phyloP scores from a whole-genome alignment of 2,113 vertebrate genomes.

The Salvator merianae region DNA sequence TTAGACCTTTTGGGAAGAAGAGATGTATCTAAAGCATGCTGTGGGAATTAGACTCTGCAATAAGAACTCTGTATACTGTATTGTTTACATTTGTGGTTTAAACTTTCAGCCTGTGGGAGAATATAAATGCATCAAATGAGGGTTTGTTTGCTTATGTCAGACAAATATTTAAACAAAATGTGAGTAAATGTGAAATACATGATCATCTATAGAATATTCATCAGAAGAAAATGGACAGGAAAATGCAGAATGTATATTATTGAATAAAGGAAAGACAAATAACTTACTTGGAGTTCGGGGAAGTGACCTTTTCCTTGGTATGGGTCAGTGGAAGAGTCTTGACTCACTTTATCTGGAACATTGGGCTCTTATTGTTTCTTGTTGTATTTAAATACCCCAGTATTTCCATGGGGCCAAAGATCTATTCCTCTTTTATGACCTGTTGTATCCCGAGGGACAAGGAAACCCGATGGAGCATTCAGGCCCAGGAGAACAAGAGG shows the following conservation, averaged over 20 bases:
- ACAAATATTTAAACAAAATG: neutral
- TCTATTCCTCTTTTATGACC: slow-evolving; percentile 79
- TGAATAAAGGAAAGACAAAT: neutral
- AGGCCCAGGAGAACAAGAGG: slow-evolving; percentile 69
- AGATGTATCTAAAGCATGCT: too few relatives aligned
- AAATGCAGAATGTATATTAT: neutral
- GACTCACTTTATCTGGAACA: slow-evolving; percentile 33
- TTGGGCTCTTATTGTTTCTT: slow-evolving; percentile 52
- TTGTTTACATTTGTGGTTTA: too few relatives aligned
- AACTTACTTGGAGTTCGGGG: neutral
- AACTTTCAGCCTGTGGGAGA: too few relatives aligned
- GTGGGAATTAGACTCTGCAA: too few relatives aligned
- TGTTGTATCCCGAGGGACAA: slow-evolving; percentile 68
- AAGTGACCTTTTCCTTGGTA: slow-evolving; percentile 3
- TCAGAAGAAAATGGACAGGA: neutral
- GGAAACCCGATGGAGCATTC: slow-evolving; percentile 48
- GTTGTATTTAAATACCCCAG: slow-evolving; percentile 67
- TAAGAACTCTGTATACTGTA: too few relatives aligned
- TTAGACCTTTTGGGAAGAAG: neutral
- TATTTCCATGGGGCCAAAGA: slow-evolving; percentile 69
- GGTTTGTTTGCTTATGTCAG: neutral
- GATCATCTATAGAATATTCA: neutral
- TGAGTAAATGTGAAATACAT: neutral
- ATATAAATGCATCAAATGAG: too few relatives aligned
- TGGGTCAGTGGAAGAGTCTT: slow-evolving; percentile 27